Evolutionary conservation across 2,113 vertebrate species (phyloP).

Genomic region (Actenoides lindsayi): DNA sequence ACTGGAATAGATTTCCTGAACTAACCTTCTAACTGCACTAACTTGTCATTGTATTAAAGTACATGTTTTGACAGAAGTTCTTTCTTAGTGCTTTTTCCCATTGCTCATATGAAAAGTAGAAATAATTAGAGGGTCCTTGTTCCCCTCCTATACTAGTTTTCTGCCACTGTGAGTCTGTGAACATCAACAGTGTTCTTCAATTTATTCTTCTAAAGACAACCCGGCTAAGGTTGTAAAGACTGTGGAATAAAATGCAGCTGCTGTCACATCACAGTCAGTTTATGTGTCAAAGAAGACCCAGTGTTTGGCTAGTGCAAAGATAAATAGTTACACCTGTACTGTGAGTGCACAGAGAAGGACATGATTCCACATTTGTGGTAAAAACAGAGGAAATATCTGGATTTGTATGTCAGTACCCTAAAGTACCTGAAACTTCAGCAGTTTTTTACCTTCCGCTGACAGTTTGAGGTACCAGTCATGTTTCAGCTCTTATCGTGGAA

Average conservation of each 20-base stretch:
- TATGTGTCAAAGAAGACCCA: neutral
- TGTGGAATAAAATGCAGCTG: neutral
- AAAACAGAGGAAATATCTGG: neutral
- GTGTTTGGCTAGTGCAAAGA: neutral
- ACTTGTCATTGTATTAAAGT: neutral
- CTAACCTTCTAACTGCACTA: neutral
- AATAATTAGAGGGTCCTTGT: neutral
- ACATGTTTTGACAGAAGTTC: neutral
- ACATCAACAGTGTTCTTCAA: neutral
- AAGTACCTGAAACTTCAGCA: neutral
- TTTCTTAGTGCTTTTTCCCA: neutral
- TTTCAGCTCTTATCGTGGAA: neutral
- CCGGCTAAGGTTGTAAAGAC: neutral
- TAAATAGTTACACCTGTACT: neutral
- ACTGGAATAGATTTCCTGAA: neutral
- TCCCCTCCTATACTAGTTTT: neutral
- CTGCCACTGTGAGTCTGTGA: neutral
- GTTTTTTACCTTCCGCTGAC: neutral
- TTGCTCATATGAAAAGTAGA: neutral
- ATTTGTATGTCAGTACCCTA: neutral
- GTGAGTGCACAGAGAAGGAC: neutral
- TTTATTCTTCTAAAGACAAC: neutral
- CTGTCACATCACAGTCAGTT: too few species aligned
- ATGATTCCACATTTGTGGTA: neutral
- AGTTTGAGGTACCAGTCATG: neutral